Percentiles rank a stretch among this genome's conserved stretches.
Evolutionary conservation across 53 echinoderm and acorn worm species (phyloP).

Genomic region (Patiria pectinifera): DNA sequence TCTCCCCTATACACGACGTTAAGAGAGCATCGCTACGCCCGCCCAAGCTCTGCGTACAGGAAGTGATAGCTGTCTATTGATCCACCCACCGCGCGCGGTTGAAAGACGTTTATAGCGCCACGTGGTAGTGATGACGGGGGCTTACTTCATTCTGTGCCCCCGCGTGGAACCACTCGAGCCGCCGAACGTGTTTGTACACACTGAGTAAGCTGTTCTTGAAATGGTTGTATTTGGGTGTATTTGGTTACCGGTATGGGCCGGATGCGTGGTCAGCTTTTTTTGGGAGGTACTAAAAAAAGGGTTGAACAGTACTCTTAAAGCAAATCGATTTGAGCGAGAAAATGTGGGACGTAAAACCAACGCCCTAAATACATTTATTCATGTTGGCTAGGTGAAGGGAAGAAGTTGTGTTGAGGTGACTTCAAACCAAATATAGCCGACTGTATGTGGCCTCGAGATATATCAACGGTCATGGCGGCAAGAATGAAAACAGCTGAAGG

Average conservation of each 20-base stretch:
- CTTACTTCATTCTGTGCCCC: background rate
- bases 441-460: background rate
- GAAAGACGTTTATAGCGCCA: too few relatives aligned
- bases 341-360: background rate
- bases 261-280: background rate
- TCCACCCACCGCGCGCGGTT: too few relatives aligned
- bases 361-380: conserved; percentile 46
- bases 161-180: background rate
- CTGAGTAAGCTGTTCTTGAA: background rate
- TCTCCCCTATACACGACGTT: background rate
- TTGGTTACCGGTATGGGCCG: background rate
- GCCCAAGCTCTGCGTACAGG: background rate
- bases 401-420: background rate
- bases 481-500: background rate
- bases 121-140: background rate
- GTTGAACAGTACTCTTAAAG: background rate
- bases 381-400: background rate
- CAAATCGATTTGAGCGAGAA: background rate
- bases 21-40: background rate
- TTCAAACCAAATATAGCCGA: background rate
- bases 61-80: conserved; percentile 6
- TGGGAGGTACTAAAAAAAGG: background rate
- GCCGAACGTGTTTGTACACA: conserved; percentile 33
- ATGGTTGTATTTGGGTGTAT: background rate
- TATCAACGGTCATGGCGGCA: background rate